Base-by-base conservation (phyloP, 2,113 vertebrate species). In the Ancistrus triradiatus region DNA sequence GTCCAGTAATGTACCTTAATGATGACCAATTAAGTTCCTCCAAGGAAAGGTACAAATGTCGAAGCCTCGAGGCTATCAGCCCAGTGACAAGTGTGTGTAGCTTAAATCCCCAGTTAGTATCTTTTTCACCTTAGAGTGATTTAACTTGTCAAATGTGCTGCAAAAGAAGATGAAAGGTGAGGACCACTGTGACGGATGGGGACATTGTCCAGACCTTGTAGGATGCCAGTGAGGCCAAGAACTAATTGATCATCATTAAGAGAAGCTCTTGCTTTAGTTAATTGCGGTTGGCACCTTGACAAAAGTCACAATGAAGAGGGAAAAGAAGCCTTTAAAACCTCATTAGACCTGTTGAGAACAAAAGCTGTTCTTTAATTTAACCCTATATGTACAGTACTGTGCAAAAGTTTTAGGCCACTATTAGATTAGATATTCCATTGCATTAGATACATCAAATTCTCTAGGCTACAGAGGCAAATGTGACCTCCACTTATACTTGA, bases 191-290 rank as follows among this genome's bases (percentile, higher is more conserved):
- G 59, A 42, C 37, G 53, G 42, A 63, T 51, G 61, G 24, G 35
- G 33, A 63, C 58, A 72, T 66, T 61, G 65, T 62, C 52, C 61
- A 46, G 21, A 40, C 33, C 44, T 63, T 35, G 46, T 55, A 61
- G 56, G 51, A 24, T 40, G 21, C 28, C 49, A 51, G 33, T 66
- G 33, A 42, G 37, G 25, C 25, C 48, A 15, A 19, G 47, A 72
- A 65, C 31, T 57, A 49, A 71, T 63, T 56, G 40, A 62, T 52
- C 37, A 63, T 25, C 11, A 33, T 51, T 38, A 15, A 13, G 31
- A 43, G 47, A 68, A 56, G 38, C 24, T n/a, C 22, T 49, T 33
- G 50, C 44, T 60, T 35, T 50, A 37, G 42, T 55, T 68, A 70
- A 70, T 59, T 59, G 38, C 24, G 19, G 7, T 11, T 59, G 44